Conservation (phyloP, 2,113 vertebrate genomes). For the Epinephelus cyanopodus region DNA sequence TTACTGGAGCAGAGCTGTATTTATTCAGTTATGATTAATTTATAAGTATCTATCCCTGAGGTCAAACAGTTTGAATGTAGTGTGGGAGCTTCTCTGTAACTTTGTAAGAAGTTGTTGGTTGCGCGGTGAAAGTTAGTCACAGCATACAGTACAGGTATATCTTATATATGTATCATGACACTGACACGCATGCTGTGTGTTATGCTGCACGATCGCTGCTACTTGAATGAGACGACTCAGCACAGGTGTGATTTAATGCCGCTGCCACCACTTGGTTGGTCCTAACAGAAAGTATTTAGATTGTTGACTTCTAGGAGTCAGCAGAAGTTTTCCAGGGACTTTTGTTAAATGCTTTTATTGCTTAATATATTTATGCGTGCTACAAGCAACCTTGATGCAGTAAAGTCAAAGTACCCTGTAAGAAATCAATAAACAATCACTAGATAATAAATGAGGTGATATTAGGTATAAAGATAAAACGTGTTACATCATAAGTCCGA, state of each 20-base stretch:
- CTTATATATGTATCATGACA: not conserved
- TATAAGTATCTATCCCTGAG: not conserved
- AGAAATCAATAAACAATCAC: not conserved
- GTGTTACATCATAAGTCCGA: no score
- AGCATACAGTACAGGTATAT: not conserved
- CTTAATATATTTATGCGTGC: not conserved
- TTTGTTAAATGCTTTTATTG: not conserved
- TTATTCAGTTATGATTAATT: slow-evolving; percentile 27
- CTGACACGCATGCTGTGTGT: not conserved
- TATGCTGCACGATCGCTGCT: not conserved
- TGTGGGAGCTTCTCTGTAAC: not conserved
- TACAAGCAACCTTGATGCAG: not conserved
- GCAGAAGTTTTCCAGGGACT: no score
- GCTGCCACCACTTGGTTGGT: not conserved
- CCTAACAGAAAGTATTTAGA: not conserved
- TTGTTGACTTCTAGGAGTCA: slow-evolving; percentile 4
- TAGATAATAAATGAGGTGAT: not conserved
- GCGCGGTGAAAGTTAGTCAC: not conserved
- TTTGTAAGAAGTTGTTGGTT: not conserved
- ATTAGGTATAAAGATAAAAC: no score
- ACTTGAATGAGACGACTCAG: not conserved
- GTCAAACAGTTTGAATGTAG: not conserved
- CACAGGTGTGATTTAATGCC: not conserved
- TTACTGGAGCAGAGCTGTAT: slow-evolving; percentile 17
- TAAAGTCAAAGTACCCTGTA: not conserved